Evolutionary conservation across 1,140 invertebrate genomes (phyloP).

Genomic region (Leptinotarsa undecemlineata): DNA sequence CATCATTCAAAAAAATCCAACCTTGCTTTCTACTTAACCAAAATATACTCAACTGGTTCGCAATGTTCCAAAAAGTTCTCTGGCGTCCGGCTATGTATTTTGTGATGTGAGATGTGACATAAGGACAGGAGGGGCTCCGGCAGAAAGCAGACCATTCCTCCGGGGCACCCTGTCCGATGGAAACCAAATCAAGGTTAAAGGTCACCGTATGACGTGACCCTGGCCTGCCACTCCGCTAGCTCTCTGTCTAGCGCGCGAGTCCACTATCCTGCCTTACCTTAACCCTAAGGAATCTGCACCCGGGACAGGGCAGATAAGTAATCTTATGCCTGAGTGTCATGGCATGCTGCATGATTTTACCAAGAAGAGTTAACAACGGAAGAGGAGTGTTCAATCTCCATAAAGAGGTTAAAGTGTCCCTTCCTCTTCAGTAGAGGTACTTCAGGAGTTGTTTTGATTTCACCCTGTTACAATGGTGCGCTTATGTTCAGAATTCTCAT

Average conservation of each 20-base stretch:
- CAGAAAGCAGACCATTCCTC: constrained; percentile 8
- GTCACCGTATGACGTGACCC: constrained; percentile 68
- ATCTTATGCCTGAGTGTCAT: constrained; percentile 43
- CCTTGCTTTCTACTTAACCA: too few species aligned
- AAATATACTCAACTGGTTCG: too few species aligned
- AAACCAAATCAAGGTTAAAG: constrained; percentile 75
- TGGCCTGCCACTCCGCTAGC: constrained; percentile 51
- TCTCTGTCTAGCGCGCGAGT: constrained; percentile 50
- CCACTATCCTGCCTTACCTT: constrained; percentile 36
- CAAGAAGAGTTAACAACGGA: neutral
- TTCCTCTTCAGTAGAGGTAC: too few species aligned
- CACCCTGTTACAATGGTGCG: too few species aligned
- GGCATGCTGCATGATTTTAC: constrained; percentile 46
- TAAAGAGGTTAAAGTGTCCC: too few species aligned
- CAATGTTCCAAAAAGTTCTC: too few species aligned
- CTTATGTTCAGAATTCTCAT: too few species aligned
- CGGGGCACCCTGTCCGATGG: constrained; percentile 60
- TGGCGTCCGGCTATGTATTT: neutral
- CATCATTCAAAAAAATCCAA: too few species aligned
- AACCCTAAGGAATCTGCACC: constrained; percentile 38
- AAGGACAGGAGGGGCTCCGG: constrained; percentile 37
- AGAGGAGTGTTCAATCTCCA: too few species aligned
- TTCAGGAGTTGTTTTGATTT: too few species aligned
- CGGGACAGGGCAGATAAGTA: constrained; percentile 48
- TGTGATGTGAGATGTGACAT: constrained; percentile 31